Evolutionary conservation across 30 jellyfish, hydroid and myxozoan genomes (phyloP), one percentile per base, ranked within the genome.

Genomic region (Hydra vulgaris): DNA sequence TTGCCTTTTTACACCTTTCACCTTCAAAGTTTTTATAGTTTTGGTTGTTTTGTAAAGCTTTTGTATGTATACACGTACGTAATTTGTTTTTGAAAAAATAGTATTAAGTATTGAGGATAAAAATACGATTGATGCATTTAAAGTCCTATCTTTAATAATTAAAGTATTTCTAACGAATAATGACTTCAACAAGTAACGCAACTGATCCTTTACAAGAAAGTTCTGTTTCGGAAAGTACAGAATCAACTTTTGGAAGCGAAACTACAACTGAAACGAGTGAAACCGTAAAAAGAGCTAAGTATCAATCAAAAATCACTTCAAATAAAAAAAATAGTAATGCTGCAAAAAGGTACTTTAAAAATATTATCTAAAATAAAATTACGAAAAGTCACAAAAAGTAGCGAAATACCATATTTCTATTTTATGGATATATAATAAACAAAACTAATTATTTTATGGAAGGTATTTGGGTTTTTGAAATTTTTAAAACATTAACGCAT

Each of bases 261-360:
- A 12, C 61, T 40, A 3, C n/a, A n/a, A n/a, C 61, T 40, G 61
- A 40, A 40, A 5, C 61, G 12, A 12, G 61, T 40, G 61, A 12
- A 40, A 40, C 61, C 8, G 61, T 12, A 40, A 40, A 40, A 40
- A 40, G 61, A 40, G 12, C 61, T 3, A 40, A 40, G 61, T 40
- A 40, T 40, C 61, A 40, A 3, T 40, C 12, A 40, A 40, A 40
- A 40, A 40, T 12, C 12, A 12, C 61, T 40, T 40, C 61, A 40
- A 40, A 40, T 40, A 72, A 88, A 56, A 85, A 85, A 80, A 85
- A 79, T 71, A 85, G 88, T 77, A 85, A 67, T 71, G 95, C 95
- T 15, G 70, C 81, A 15, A 85, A 85, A 78, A 85, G 95, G 95
- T 85, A 16, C 12, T 79, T 25, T 40, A 40, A 12, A 40, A 40